Conservation (phyloP, 2,888 invertebrate species). For the Pedicia rivosa region DNA sequence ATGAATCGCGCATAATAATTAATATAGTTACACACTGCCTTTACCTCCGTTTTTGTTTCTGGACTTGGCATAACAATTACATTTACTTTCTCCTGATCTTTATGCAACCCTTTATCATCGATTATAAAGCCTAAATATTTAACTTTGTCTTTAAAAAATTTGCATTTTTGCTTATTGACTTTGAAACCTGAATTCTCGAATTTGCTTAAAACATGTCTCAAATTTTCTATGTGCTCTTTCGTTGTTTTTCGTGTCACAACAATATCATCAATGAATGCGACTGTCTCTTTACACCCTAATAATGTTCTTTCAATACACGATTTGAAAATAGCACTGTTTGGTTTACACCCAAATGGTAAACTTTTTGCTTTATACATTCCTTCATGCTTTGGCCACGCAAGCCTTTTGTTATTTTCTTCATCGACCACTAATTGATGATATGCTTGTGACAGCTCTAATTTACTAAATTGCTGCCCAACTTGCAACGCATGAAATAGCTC, state of each 20-base stretch:
- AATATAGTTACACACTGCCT: constrained; percentile 8
- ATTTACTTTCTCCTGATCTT: constrained; percentile 10
- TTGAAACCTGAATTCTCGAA: constrained; percentile 10
- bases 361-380: constrained; percentile 9
- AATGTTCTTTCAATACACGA: constrained; percentile 14
- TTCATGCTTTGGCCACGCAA: constrained; percentile 11
- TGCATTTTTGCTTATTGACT: constrained; percentile 14
- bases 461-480: constrained; percentile 13
- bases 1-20: no score
- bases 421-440: constrained; percentile 17
- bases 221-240: constrained; percentile 7
- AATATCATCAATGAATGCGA: constrained; percentile 15
- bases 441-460: constrained; percentile 14
- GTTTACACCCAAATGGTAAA: constrained; percentile 15
- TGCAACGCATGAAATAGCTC: constrained; percentile 13
- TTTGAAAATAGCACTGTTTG: constrained; percentile 18
- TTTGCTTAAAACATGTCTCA: constrained; percentile 10
- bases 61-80: constrained; percentile 14
- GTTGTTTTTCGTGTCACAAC: constrained; percentile 14
- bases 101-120: constrained; percentile 9
- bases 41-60: constrained; percentile 9
- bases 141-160: constrained; percentile 15
- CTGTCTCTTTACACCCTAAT: constrained; percentile 8
- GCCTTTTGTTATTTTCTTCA: constrained; percentile 10
- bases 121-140: constrained; percentile 7